phyloP scores from a whole-genome alignment of 2,113 vertebrate genomes.

The Sigmodon hispidus region DNA sequence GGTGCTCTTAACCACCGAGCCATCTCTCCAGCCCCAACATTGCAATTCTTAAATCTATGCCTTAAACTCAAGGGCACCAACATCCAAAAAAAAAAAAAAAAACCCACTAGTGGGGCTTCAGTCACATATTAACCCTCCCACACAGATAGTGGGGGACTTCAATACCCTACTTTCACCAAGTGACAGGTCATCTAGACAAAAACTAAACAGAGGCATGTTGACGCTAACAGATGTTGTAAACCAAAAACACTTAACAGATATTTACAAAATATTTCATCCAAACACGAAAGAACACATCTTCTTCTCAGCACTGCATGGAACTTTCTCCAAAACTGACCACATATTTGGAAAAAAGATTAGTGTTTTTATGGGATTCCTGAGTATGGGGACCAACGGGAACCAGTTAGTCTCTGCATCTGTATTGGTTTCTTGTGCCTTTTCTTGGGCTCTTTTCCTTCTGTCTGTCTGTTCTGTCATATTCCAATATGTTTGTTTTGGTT shows the following conservation, averaged over 20 bases:
- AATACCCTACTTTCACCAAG: neutral
- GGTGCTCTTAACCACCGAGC: no score
- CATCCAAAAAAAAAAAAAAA: neutral
- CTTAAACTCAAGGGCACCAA: neutral
- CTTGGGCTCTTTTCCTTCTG: neutral
- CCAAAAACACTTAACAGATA: neutral
- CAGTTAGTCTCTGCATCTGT: neutral
- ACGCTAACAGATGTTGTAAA: neutral
- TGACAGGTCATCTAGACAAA: neutral
- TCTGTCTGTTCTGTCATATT: neutral
- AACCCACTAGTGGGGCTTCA: neutral
- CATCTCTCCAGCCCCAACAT: no score
- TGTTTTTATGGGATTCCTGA: neutral
- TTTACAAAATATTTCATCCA: neutral
- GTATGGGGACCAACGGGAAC: neutral
- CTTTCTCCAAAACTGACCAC: neutral
- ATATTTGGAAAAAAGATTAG: neutral
- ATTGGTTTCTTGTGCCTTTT: neutral
- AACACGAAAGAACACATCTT: neutral
- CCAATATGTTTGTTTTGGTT: neutral
- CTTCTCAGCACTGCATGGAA: neutral
- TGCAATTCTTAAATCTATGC: neutral
- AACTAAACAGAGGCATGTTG: neutral
- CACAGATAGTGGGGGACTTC: neutral
- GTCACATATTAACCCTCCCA: neutral